phyloP scores from a whole-genome alignment of 2,888 invertebrate genomes.

The Eumacrocentrus americanus region DNA sequence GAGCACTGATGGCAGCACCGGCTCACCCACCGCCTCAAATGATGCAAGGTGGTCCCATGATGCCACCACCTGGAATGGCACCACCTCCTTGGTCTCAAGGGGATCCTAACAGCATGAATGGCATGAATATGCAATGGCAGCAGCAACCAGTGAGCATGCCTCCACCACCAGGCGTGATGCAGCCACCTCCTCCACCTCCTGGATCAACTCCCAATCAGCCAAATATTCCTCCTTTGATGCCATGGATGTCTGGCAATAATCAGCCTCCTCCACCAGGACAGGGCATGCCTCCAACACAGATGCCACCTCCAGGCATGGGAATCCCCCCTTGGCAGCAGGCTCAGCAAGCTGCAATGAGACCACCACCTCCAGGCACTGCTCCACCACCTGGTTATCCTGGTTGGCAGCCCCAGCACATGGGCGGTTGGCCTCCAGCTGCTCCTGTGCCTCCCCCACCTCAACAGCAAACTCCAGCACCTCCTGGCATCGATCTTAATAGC shows the following conservation, averaged over 20 bases:
- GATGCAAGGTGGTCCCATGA: slow-evolving; percentile 58
- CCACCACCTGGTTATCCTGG: slow-evolving; percentile 55
- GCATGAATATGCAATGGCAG: slow-evolving; percentile 56
- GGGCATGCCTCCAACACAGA: slow-evolving; percentile 47
- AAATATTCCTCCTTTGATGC: slow-evolving; percentile 64
- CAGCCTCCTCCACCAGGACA: slow-evolving; percentile 59
- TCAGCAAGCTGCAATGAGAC: slow-evolving; percentile 53
- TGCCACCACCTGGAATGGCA: slow-evolving; percentile 64
- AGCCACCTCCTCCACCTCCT: slow-evolving; percentile 64
- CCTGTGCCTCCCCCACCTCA: slow-evolving; percentile 65
- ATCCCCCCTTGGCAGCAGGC: slow-evolving; percentile 58
- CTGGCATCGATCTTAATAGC: slow-evolving; percentile 65
- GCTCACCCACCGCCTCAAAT: slow-evolving; percentile 62
- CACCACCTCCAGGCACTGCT: slow-evolving; percentile 58
- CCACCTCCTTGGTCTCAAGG: slow-evolving; percentile 62
- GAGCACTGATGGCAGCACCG: slow-evolving; percentile 71
- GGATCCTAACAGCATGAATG: slow-evolving; percentile 53
- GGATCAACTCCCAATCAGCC: slow-evolving; percentile 63
- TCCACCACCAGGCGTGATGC: slow-evolving; percentile 63
- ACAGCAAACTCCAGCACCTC: slow-evolving; percentile 58
- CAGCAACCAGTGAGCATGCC: slow-evolving; percentile 66
- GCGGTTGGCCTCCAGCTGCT: slow-evolving; percentile 56
- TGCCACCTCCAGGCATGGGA: slow-evolving; percentile 58
- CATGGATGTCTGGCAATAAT: slow-evolving; percentile 65
- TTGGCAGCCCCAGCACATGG: slow-evolving; percentile 54